Base-by-base conservation (phyloP, 2,888 invertebrate species). In the Melanotus villosus region DNA sequence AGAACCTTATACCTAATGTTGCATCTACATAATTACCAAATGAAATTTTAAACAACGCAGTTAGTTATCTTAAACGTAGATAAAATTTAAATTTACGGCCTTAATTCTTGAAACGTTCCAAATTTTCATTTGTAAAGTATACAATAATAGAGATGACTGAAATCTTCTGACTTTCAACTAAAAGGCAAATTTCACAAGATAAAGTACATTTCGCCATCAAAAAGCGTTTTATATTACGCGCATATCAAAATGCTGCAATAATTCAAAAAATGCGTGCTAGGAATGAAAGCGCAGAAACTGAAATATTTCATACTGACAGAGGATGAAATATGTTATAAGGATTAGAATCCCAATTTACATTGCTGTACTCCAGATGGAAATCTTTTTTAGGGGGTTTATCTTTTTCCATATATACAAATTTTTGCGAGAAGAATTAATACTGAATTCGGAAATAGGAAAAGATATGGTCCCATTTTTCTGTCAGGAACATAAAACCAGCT, bases 331-430 rank as follows among this genome's bases (percentile, higher is more conserved):
- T 66, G 66, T 59, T 66, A 41, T 52, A 59, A 58, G 66, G 58
- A 66, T 66, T 66, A 66, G 66, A 66, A 66, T 59, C 59, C 66
- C 52, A 66, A 66, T 66, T 66, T 66, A 66, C 66, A 66, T 59
- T 38, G 58, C 45, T 66, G 59, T 45, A 41, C 50, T 66, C 50
- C 58, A 66, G 58, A 59, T 50, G 52, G 26, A 66, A 59, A 58
- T 59, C 52, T 65, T 50, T 65, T 57, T 65, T 65, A 26, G 50
- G 34, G 6, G 34, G 52, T 18, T 32, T 32, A 52, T 52, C 32
- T 52, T 16, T 32, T 52, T 16, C 30, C 50, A 50, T 52, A 10
- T 52, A 10, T n/a, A 5, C 52, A 52, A 52, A 52, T 52, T 16
- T n/a, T 32, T 32, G 16, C 30, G 9, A 14, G 12, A 52, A 32